Percentiles rank a stretch among this genome's conserved stretches.
Conservation (phyloP, 2,113 vertebrate species). For the Burhinus oedicnemus region DNA sequence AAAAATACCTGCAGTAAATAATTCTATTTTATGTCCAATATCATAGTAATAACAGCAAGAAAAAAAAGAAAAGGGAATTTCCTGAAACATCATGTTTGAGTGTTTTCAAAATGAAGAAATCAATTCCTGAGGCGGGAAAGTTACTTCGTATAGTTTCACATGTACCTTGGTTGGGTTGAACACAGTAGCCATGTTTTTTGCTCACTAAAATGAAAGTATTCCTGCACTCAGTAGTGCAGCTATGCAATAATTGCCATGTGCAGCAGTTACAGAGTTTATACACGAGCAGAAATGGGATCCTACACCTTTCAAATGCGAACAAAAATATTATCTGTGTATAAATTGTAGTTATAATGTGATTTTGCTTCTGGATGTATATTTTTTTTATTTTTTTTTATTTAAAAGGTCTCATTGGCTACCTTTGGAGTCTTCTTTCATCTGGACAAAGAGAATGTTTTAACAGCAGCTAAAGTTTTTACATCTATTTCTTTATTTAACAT, state of each 20-base stretch:
- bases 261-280: not conserved
- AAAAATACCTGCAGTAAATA: not conserved
- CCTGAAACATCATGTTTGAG: not conserved
- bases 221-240: not conserved
- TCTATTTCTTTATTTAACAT: conserved; percentile 75
- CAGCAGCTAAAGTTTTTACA: conserved; percentile 68
- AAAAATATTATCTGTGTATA: not conserved
- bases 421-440: conserved; percentile 70
- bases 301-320: not conserved
- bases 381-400: not conserved
- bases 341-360: not conserved
- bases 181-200: not conserved
- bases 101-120: not conserved
- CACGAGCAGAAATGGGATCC: not conserved
- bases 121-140: not conserved
- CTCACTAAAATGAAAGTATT: not conserved
- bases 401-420: conserved; percentile 64
- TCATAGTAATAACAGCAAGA: not conserved
- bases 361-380: not conserved
- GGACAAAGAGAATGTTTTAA: conserved; percentile 70
- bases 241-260: not conserved
- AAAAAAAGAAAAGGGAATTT: not conserved
- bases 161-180: not conserved
- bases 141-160: not conserved
- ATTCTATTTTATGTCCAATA: not conserved